A percentile compares a stretch with the other conserved stretches of the same genome.
These are phyloP conservation scores for Dasypogon diadema DNA, from an alignment of 2,888 invertebrate species.

Conservation along the genomic window DNA sequence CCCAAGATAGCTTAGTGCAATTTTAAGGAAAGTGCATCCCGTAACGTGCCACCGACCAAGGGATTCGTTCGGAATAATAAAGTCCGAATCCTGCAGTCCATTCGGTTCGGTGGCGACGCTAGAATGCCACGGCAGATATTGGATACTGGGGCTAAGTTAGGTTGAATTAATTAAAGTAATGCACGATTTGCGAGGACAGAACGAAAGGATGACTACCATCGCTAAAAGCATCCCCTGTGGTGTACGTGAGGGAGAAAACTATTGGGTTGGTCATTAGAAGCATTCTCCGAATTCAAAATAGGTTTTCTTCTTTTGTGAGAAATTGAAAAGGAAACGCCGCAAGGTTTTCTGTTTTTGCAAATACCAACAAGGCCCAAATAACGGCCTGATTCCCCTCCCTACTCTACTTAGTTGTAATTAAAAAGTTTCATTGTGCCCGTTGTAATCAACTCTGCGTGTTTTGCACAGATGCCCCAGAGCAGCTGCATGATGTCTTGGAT, in stretches of 20 bases:
- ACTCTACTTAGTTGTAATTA: conserved; percentile 14
- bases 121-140: background rate
- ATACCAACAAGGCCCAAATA: too few relatives aligned
- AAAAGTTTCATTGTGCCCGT: conserved; percentile 4
- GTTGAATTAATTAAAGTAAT: conserved; percentile 32
- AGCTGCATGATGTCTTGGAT: background rate
- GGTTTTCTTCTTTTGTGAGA: background rate
- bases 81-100: background rate
- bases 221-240: background rate
- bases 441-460: background rate
- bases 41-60: conserved; percentile 16
- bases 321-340: background rate
- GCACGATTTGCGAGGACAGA: background rate
- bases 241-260: background rate
- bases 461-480: background rate
- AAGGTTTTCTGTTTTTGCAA: too few relatives aligned
- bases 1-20: conserved; percentile 36
- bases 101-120: background rate
- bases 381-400: background rate
- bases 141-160: background rate
- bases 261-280: conserved; percentile 5
- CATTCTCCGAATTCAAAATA: background rate
- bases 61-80: conserved; percentile 38
- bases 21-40: conserved; percentile 35
- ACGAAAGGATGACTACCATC: background rate